phyloP scores from a whole-genome alignment of 2,113 vertebrate genomes.

The Amblyornis subalaris region DNA sequence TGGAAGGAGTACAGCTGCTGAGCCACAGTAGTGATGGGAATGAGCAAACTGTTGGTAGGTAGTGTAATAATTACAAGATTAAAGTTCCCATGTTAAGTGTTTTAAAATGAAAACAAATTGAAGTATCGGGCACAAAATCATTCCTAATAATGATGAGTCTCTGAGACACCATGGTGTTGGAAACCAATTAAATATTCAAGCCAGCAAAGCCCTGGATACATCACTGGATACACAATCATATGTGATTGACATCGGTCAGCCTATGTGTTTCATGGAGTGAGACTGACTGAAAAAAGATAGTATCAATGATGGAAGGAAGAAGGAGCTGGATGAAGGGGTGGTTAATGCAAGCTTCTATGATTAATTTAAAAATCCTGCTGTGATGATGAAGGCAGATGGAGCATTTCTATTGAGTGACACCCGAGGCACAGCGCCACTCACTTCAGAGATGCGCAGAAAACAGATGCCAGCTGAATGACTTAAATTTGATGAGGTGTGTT shows the following conservation, averaged over 20 bases:
- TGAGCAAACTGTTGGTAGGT: not conserved
- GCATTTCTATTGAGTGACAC: not conserved
- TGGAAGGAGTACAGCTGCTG: not conserved
- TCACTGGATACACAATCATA: not conserved
- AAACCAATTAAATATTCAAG: not conserved
- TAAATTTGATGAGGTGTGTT: not conserved
- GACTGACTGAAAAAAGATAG: not conserved
- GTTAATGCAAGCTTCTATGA: not conserved
- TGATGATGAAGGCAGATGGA: not conserved
- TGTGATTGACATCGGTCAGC: not conserved
- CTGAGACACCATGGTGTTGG: not conserved
- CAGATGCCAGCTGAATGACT: not conserved
- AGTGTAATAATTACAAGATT: not conserved
- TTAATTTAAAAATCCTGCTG: not conserved
- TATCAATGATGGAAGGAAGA: not conserved
- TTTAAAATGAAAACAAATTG: not conserved
- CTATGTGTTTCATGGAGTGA: not conserved
- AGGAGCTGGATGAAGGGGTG: not conserved
- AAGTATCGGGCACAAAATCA: not conserved
- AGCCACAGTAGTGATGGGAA: not conserved
- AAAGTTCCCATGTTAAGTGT: not conserved
- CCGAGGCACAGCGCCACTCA: accelerated
- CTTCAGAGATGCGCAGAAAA: not conserved
- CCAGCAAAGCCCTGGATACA: not conserved
- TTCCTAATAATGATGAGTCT: not conserved